Evolutionary conservation across 2,797 vertebrate species (phyloP).

Genomic region (Ibycter americanus): DNA sequence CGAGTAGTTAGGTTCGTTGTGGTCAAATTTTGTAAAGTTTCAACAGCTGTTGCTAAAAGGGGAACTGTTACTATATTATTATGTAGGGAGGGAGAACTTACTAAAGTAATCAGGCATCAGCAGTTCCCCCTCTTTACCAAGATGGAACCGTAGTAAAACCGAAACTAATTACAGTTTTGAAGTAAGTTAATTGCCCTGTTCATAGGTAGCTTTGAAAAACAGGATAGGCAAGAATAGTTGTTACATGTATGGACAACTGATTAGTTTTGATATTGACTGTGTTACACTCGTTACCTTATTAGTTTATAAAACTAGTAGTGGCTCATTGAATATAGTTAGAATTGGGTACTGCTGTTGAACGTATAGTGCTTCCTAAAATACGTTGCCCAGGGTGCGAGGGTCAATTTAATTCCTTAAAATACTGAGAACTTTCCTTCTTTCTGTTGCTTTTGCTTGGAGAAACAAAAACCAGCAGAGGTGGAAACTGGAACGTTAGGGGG

Average conservation of each 20-base stretch:
- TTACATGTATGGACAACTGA: rapidly evolving
- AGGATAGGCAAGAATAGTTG: not conserved
- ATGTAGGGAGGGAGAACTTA: not conserved
- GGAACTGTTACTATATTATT: not conserved
- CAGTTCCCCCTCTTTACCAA: not conserved
- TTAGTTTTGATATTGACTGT: not conserved
- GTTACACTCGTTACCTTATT: not conserved
- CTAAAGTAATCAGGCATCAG: not conserved
- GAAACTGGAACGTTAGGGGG: not conserved
- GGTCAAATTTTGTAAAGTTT: not conserved
- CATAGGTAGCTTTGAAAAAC: not conserved
- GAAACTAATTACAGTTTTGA: not conserved
- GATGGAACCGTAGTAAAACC: not conserved
- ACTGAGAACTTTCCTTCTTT: not conserved
- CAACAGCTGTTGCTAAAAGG: not conserved
- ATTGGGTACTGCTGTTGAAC: not conserved
- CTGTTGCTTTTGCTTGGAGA: not conserved
- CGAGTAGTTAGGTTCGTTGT: not conserved
- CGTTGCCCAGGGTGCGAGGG: rapidly evolving
- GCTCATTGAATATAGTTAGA: not conserved
- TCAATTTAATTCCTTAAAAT: not conserved
- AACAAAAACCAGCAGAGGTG: not conserved
- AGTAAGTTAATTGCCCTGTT: not conserved
- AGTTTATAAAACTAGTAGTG: not conserved
- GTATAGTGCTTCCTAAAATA: not conserved